Conservation (phyloP, 2,797 vertebrate species). For the Tinamus major region DNA sequence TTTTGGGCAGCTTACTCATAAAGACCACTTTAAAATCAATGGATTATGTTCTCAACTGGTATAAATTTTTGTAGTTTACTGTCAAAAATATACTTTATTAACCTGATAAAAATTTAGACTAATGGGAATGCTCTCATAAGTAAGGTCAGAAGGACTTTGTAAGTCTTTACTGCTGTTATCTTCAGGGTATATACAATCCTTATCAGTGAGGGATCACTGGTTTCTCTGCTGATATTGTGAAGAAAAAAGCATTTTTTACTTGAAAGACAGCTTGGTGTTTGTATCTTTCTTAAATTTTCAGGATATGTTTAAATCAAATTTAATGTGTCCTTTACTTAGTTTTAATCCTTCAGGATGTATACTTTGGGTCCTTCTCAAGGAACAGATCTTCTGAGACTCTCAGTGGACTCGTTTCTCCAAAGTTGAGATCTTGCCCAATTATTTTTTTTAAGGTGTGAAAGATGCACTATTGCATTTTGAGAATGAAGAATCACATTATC, state of each 20-base stretch:
- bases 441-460: background rate
- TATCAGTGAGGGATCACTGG: background rate
- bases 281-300: conserved; percentile 23
- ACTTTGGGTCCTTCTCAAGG: conserved; percentile 53
- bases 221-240: background rate
- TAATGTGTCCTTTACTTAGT: conserved; percentile 37
- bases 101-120: background rate
- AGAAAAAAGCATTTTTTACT: background rate
- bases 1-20: conserved; percentile 14
- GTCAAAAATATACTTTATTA: conserved; percentile 12
- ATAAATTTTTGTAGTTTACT: conserved; percentile 9
- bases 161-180: background rate
- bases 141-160: background rate
- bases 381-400: conserved; percentile 22
- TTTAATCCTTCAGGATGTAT: conserved; percentile 64
- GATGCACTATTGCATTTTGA: background rate
- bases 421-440: background rate
- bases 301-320: conserved; percentile 46
- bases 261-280: conserved; percentile 20
- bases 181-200: background rate
- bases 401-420: background rate
- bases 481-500: background rate
- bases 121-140: background rate
- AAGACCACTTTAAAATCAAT: conserved; percentile 17
- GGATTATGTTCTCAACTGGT: background rate